Percentiles rank a stretch among this genome's conserved stretches.
These are phyloP conservation scores for Stichodactyla helianthus DNA, from an alignment of 64 coral and sea anemone species.

Conservation along the genomic window DNA sequence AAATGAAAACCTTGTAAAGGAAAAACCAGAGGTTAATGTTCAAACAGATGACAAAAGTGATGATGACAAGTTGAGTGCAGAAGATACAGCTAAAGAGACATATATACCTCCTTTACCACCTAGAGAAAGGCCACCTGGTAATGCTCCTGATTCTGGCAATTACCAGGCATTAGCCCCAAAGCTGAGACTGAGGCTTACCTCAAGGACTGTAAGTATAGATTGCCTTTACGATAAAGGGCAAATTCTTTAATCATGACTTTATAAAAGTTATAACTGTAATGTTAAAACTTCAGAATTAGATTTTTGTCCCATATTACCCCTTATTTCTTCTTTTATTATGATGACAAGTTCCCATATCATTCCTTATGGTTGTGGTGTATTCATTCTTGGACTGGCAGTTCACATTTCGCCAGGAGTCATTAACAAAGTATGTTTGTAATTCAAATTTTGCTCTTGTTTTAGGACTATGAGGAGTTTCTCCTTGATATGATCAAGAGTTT, in stretches of 20 bases:
- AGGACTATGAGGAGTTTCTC: constrained; percentile 55
- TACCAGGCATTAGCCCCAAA: background rate
- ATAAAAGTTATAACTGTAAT: background rate
- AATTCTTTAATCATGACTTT: too few species aligned
- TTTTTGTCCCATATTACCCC: too few species aligned
- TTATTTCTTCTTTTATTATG: too few species aligned
- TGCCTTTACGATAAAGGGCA: background rate
- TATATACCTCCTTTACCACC: constrained; percentile 11
- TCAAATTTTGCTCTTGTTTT: background rate
- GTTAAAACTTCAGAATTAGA: background rate
- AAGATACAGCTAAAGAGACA: background rate
- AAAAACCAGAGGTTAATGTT: background rate
- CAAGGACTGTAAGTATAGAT: constrained; percentile 40
- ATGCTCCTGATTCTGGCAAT: background rate
- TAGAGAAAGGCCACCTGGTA: background rate
- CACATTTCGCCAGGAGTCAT: too few species aligned
- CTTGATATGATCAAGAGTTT: constrained; percentile 18
- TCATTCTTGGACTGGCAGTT: too few species aligned
- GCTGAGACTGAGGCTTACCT: background rate
- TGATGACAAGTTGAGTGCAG: background rate
- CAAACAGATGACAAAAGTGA: background rate
- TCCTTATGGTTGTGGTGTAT: too few species aligned
- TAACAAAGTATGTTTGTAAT: background rate
- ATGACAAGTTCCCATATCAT: too few species aligned
- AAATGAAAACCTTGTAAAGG: background rate